phyloP scores from a whole-genome alignment of 1,140 invertebrate genomes.

The Rhopalosiphum maidis region DNA sequence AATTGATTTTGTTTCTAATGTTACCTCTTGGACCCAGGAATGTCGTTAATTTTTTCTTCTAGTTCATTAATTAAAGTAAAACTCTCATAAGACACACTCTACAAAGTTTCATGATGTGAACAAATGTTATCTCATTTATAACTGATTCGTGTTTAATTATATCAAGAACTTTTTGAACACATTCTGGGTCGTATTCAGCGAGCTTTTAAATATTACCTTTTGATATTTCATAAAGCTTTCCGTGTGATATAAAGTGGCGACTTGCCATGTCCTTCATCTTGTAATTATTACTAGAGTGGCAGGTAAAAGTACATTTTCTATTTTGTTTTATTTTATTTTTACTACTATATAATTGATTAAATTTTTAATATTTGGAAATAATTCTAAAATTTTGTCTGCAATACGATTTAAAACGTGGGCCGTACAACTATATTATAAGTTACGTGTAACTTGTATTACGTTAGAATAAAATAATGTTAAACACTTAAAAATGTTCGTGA shows the following conservation, averaged over 20 bases:
- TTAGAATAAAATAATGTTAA: too few species aligned
- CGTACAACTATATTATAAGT: neutral
- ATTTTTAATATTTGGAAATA: neutral
- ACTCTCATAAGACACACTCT: too few species aligned
- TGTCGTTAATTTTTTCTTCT: too few species aligned
- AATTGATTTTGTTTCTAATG: too few species aligned
- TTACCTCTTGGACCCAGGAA: too few species aligned
- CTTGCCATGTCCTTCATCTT: neutral
- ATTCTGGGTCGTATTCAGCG: neutral
- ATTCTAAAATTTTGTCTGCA: neutral
- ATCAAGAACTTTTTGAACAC: neutral
- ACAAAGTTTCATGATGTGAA: too few species aligned
- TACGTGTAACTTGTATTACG: neutral
- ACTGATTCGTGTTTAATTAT: neutral
- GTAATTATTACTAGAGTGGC: neutral
- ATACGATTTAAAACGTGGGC: neutral
- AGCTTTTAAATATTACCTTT: neutral
- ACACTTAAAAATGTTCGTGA: too few species aligned
- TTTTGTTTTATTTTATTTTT: neutral
- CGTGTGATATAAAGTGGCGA: neutral
- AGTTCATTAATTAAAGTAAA: too few species aligned
- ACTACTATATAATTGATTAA: neutral
- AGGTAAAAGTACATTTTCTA: neutral
- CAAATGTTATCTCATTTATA: too few species aligned
- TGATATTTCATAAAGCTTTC: neutral